Conservation (phyloP, 2,113 vertebrate species). For the Thamnophis sirtalis region DNA sequence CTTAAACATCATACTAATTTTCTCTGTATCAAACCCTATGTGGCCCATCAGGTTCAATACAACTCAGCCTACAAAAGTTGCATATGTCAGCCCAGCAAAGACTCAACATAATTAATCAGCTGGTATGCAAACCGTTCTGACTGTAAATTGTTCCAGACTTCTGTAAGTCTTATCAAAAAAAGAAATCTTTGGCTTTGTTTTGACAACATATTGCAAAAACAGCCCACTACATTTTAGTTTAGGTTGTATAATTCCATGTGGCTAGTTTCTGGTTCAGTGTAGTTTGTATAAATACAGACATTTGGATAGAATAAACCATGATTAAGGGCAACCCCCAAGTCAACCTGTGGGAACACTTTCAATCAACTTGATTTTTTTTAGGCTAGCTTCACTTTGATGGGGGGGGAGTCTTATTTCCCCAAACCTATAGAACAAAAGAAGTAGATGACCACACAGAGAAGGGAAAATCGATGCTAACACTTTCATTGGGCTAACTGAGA, state of each 20-base stretch:
- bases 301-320: neutral
- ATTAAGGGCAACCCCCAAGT: neutral
- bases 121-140: neutral
- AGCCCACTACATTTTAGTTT: neutral
- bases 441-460: neutral
- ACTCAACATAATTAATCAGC: neutral
- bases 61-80: neutral
- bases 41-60: neutral
- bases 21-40: neutral
- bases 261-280: neutral
- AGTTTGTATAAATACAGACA: neutral
- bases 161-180: slow-evolving; percentile 7
- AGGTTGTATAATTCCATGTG: neutral
- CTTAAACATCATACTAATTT: neutral
- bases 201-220: neutral
- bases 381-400: neutral
- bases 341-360: neutral
- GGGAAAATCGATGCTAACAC: neutral
- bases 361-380: neutral
- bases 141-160: neutral
- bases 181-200: neutral
- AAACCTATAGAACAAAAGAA: neutral
- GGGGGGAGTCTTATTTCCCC: neutral
- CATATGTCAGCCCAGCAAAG: neutral
- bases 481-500: neutral